Conservation (phyloP, 2,797 vertebrate genomes). For the Leuciscus waleckii region DNA sequence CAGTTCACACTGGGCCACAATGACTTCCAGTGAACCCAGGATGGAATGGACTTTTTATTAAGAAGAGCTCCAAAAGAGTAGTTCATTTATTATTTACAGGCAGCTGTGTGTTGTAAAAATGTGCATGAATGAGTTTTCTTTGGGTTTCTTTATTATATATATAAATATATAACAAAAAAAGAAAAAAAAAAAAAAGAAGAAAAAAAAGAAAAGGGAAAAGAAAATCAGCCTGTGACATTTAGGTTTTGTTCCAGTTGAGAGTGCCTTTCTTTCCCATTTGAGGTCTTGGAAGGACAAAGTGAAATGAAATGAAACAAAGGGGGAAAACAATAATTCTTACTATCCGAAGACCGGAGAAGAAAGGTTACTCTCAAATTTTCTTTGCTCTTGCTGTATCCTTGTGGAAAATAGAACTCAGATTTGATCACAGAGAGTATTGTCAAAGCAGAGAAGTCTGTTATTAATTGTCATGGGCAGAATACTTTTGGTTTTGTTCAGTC, state of each 20-base stretch:
- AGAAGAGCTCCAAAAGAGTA: slow-evolving; percentile 61
- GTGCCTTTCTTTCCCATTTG: slow-evolving; percentile 65
- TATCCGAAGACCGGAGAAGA: slow-evolving; percentile 45
- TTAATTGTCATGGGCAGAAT: neutral
- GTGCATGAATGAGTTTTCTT: slow-evolving; percentile 63
- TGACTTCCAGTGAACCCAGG: slow-evolving; percentile 59
- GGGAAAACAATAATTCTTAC: slow-evolving; percentile 50
- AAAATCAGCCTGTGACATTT: slow-evolving; percentile 74
- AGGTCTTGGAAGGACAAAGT: slow-evolving; percentile 59
- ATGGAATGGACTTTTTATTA: slow-evolving; percentile 59
- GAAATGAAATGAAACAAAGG: slow-evolving; percentile 51
- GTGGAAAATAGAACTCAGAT: slow-evolving; percentile 44
- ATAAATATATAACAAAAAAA: too few relatives aligned
- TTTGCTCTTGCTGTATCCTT: slow-evolving; percentile 29
- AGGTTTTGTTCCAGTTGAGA: slow-evolving; percentile 68
- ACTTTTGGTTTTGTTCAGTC: slow-evolving; percentile 9
- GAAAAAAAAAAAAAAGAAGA: neutral
- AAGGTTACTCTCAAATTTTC: slow-evolving; percentile 45
- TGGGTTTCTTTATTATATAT: neutral
- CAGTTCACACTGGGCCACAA: slow-evolving; percentile 50
- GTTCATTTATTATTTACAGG: slow-evolving; percentile 73
- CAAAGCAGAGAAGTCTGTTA: slow-evolving; percentile 64
- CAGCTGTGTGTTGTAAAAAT: slow-evolving; percentile 64
- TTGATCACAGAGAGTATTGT: slow-evolving; percentile 66
- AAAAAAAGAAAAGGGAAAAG: slow-evolving; percentile 43